A percentile compares a stretch with the other conserved stretches of the same genome.
Evolutionary conservation across 1,140 invertebrate genomes (phyloP).

Genomic region (Drosophila repletoides): DNA sequence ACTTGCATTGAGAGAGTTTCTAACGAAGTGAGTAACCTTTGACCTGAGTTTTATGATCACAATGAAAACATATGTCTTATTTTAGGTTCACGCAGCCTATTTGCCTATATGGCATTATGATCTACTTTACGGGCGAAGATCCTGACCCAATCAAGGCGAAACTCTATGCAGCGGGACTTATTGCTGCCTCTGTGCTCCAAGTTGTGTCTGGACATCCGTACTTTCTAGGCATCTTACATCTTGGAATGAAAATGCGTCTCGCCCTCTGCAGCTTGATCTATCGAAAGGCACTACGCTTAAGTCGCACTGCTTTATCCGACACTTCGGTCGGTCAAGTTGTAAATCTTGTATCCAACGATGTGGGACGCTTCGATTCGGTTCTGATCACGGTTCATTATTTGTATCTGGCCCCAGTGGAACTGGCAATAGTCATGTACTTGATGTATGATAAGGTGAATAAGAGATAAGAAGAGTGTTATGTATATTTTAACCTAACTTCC

Average conservation of each 20-base stretch:
- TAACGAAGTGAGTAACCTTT: conserved; percentile 35
- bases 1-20: conserved; percentile 30
- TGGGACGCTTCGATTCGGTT: conserved; percentile 80
- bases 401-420: conserved; percentile 84
- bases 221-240: conserved; percentile 84
- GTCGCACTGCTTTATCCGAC: conserved; percentile 86
- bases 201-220: conserved; percentile 85
- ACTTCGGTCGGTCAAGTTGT: conserved; percentile 91
- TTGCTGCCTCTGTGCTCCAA: conserved; percentile 83
- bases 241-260: conserved; percentile 77
- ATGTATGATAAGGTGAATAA: conserved; percentile 73
- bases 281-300: conserved; percentile 86
- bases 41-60: neutral
- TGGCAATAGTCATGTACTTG: conserved; percentile 83
- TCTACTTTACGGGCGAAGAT: conserved; percentile 57
- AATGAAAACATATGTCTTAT: neutral
- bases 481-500: neutral
- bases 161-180: conserved; percentile 85
- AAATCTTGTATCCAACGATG: conserved; percentile 87
- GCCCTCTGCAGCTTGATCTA: conserved; percentile 87
- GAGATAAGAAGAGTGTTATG: conserved; percentile 37
- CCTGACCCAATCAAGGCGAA: conserved; percentile 81
- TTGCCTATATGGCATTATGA: conserved; percentile 53
- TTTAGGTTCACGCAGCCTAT: conserved; percentile 53
- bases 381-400: conserved; percentile 79